Base-by-base conservation (phyloP, 35 echinoderm and acorn worm genomes). In the Apostichopus parvimensis region DNA sequence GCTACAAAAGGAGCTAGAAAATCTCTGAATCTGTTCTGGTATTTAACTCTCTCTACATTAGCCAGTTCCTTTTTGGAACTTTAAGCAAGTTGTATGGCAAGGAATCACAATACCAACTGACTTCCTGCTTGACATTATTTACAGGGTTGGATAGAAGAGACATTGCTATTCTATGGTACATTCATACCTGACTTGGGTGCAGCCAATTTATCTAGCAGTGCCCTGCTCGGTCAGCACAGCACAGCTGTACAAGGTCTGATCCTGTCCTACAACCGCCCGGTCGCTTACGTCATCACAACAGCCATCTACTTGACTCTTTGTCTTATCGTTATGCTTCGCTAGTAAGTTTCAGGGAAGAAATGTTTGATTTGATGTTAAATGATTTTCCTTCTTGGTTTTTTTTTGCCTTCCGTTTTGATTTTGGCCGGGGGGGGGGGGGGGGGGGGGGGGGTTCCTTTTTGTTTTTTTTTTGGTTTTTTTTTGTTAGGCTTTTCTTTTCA, bases 81-180 rank as follows among this genome's bases (percentile, higher is more conserved):
- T 45, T 45, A 45, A 45, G 34, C 34, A 45, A 45, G 34, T 45
- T 45, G 34, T 45, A 45, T 45, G 34, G 34, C 34, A 45, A 45
- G 34, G 34, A 45, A 45, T 45, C 34, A 45, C 34, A 45, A 45
- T 45, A 45, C 34, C 34, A 45, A 45, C 34, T 45, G 34, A 45
- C 3, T 45, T 45, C 34, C 34, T 45, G 34, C 2, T 45, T 45
- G 34, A 45, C 34, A 45, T 45, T 45, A 45, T 84, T 84, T 60
- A 11, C 81, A 84, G 81, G 81, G 81, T 58, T 84, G 81, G 81
- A 84, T 84, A 8, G 81, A 84, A 25, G 81, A 84, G 11, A 84
- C 81, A 1, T 59, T 84, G 6, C 52, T 84, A 5, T 84, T 84
- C 57, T 84, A 84, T n/a, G 81, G 81, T 18, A 55, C 81, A 58